phyloP scores from a whole-genome alignment of 2,888 invertebrate genomes.

The Temnothorax ravouxi region DNA sequence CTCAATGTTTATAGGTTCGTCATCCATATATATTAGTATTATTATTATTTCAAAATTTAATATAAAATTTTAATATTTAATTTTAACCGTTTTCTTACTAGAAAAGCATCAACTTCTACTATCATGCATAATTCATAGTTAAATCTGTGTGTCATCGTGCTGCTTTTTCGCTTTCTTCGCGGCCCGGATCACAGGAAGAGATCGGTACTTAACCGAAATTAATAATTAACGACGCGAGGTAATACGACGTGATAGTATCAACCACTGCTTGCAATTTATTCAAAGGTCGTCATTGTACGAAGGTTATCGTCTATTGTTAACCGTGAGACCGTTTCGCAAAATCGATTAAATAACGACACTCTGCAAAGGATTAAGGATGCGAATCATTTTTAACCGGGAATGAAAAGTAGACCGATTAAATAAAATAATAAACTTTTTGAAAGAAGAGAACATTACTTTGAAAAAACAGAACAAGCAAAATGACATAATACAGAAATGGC shows the following conservation, averaged over 20 bases:
- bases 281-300: neutral
- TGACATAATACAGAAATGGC: too few relatives aligned
- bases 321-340: neutral
- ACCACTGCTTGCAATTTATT: slow-evolving; percentile 16
- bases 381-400: slow-evolving; percentile 32
- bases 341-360: slow-evolving; percentile 20
- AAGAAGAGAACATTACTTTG: too few relatives aligned
- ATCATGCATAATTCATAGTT: too few relatives aligned
- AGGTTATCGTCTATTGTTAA: slow-evolving; percentile 32
- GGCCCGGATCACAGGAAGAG: neutral
- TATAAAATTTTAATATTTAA: too few relatives aligned
- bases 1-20: too few relatives aligned
- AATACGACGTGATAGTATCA: slow-evolving; percentile 2
- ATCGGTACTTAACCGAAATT: slow-evolving; percentile 4
- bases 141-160: too few relatives aligned
- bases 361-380: slow-evolving; percentile 2
- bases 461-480: too few relatives aligned
- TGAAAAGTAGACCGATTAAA: slow-evolving; percentile 38
- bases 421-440: too few relatives aligned
- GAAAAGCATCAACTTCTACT: too few relatives aligned
- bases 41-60: too few relatives aligned
- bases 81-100: too few relatives aligned
- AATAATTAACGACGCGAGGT: slow-evolving; percentile 19
- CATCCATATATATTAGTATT: too few relatives aligned
- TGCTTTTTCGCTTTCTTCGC: neutral